These are phyloP conservation scores for Oxyura jamaicensis DNA, from an alignment of 2,113 vertebrate species.

Conservation along the genomic window DNA sequence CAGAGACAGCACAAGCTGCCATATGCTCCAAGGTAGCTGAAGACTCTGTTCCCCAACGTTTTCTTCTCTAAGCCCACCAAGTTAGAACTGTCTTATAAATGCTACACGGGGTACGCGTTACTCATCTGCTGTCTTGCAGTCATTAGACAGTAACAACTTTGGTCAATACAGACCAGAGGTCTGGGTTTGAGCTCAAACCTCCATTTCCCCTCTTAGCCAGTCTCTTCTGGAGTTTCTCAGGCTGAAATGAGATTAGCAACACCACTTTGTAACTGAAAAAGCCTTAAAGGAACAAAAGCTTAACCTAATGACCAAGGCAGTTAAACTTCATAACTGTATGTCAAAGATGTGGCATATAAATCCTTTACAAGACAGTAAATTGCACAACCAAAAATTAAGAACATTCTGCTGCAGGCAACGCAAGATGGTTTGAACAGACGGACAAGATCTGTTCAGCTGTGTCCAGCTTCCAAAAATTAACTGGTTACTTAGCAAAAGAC, in stretches of 20 bases:
- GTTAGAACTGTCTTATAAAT: background rate
- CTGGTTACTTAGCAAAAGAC: background rate
- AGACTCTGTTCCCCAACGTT: background rate
- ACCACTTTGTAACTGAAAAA: background rate
- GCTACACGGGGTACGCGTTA: background rate
- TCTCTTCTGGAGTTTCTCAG: background rate
- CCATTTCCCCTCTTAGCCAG: background rate
- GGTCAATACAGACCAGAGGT: rapidly evolving
- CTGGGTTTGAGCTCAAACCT: background rate
- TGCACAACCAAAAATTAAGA: background rate
- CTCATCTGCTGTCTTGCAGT: background rate
- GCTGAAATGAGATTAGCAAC: background rate
- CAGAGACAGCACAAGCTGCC: background rate
- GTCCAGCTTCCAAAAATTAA: background rate
- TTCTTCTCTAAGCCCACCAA: background rate
- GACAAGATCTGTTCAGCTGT: background rate
- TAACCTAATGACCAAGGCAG: background rate
- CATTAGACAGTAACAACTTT: background rate
- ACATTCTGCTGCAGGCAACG: background rate
- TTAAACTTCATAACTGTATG: background rate
- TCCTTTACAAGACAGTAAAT: background rate
- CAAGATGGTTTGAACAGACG: background rate
- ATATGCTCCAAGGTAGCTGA: rapidly evolving
- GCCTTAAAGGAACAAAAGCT: background rate
- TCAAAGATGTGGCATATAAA: background rate